Evolutionary conservation across 2,888 invertebrate species (phyloP).

Genomic region (Theretra japonica): DNA sequence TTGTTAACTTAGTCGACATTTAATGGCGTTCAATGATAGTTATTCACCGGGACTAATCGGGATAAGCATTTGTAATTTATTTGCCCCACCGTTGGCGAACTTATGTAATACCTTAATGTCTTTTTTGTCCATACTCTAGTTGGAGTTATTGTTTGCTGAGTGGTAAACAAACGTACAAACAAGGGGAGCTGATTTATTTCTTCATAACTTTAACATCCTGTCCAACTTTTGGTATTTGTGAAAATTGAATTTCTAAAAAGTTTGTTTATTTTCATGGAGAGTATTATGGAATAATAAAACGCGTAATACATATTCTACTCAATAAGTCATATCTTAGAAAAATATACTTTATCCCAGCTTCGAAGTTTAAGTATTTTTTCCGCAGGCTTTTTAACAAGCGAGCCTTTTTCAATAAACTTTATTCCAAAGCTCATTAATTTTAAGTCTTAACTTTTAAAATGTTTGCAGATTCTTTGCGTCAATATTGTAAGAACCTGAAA

Average conservation of each 20-base stretch:
- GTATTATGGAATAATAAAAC: not conserved
- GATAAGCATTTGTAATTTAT: constrained; percentile 56
- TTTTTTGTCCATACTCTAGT: constrained; percentile 13
- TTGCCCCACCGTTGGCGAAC: not conserved
- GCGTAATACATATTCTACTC: not conserved
- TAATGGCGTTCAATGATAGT: constrained; percentile 59
- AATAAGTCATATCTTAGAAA: too few species aligned
- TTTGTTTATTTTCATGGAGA: too few species aligned
- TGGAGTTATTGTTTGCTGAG: constrained; percentile 5
- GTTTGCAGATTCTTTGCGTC: constrained; percentile 9
- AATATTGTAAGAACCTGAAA: constrained; percentile 17
- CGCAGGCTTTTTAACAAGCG: not conserved
- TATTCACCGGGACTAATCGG: constrained; percentile 49
- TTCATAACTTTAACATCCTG: not conserved
- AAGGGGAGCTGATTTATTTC: constrained; percentile 1
- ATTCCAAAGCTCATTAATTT: constrained; percentile 65
- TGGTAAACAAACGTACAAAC: not conserved
- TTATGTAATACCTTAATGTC: constrained; percentile 20
- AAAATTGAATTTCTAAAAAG: not conserved
- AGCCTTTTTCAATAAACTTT: constrained; percentile 42
- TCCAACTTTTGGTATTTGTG: not conserved
- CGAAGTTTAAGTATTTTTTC: not conserved
- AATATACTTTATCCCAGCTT: not conserved
- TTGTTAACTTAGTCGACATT: constrained; percentile 52
- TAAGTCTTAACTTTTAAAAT: constrained; percentile 51